Percentiles rank a stretch among this genome's conserved stretches.
phyloP scores from a whole-genome alignment of 2,113 vertebrate species.

The Neolamprologus kungweensis region DNA sequence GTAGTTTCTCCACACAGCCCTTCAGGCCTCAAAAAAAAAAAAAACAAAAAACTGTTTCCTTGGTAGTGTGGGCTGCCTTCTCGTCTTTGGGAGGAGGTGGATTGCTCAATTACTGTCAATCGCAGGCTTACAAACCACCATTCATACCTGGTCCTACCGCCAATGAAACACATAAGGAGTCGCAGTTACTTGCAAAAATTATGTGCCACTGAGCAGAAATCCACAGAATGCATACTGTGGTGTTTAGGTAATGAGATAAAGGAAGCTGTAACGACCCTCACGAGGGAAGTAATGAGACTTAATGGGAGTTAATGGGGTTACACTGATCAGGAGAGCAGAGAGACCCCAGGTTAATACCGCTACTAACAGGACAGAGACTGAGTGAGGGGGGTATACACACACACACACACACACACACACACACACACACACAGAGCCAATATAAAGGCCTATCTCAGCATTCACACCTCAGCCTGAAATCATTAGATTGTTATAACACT shows the following conservation, averaged over 20 bases:
- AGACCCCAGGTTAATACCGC: slow-evolving; percentile 54
- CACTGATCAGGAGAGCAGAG: slow-evolving; percentile 45
- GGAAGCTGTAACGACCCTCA: slow-evolving; percentile 36
- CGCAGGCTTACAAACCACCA: not conserved
- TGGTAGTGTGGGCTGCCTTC: not conserved
- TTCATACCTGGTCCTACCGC: not conserved
- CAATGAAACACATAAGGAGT: not conserved
- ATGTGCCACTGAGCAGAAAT: not conserved
- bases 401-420: not conserved
- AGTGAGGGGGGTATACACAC: not conserved
- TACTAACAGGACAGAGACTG: slow-evolving; percentile 47
- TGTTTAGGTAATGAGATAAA: slow-evolving; percentile 49
- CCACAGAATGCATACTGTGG: slow-evolving; percentile 13
- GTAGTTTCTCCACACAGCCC: not conserved
- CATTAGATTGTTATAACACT: slow-evolving; percentile 2
- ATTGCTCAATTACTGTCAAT: slow-evolving; percentile 54
- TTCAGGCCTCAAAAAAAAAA: not conserved
- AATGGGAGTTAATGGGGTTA: slow-evolving; percentile 68
- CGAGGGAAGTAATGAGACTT: slow-evolving; percentile 50
- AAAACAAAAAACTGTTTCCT: not conserved
- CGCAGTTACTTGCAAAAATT: not conserved
- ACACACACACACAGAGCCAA: not conserved
- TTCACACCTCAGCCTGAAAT: not conserved
- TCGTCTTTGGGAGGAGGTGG: not conserved
- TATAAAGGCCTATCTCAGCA: not conserved